phyloP scores from a whole-genome alignment of 1,140 invertebrate species.

The Ruditapes philippinarum region DNA sequence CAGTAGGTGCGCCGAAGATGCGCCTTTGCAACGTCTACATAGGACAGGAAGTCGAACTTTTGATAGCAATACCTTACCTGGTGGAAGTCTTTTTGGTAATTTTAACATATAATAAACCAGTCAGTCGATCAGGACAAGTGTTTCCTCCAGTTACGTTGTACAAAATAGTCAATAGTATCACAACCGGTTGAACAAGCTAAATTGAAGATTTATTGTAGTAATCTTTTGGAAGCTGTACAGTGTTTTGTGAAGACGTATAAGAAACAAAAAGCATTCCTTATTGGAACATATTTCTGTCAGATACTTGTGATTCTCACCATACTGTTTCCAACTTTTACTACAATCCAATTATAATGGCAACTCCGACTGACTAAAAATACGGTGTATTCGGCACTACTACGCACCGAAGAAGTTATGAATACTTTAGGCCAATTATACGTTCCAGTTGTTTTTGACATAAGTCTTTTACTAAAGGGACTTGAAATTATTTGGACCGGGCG shows the following conservation, averaged over 20 bases:
- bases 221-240: not conserved
- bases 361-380: slow-evolving; percentile 41
- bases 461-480: too few relatives aligned
- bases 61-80: not conserved
- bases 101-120: not conserved
- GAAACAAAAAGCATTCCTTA: not conserved
- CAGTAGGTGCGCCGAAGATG: not conserved
- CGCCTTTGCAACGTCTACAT: not conserved
- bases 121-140: not conserved
- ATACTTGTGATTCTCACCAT: not conserved
- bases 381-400: slow-evolving; percentile 26
- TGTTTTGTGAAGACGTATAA: not conserved
- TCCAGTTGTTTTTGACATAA: slow-evolving; percentile 34
- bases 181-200: not conserved
- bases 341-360: slow-evolving; percentile 56
- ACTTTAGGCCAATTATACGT: not conserved
- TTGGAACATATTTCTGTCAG: slow-evolving; percentile 8
- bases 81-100: not conserved
- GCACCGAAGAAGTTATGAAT: slow-evolving; percentile 21
- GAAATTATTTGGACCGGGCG: too few relatives aligned
- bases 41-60: not conserved
- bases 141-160: not conserved
- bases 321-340: not conserved
- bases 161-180: not conserved
- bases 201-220: not conserved